Conservation (phyloP, 1,140 invertebrate genomes). For the Macrosteles quadrilineatus region DNA sequence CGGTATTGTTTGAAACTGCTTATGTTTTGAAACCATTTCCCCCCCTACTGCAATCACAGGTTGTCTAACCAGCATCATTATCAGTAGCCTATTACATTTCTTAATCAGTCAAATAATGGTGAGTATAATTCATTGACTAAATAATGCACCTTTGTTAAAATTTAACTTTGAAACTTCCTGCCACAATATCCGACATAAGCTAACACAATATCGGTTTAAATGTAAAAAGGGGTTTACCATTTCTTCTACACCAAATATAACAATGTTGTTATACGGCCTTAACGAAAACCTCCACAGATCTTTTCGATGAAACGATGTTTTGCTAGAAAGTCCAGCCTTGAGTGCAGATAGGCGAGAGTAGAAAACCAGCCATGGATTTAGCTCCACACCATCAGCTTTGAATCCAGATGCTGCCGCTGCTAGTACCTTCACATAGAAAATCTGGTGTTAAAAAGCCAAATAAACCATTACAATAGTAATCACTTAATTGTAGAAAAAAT, state of each 20-base stretch:
- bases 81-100: too few species aligned
- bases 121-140: too few species aligned
- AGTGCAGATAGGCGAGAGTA: constrained; percentile 73
- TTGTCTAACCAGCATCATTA: too few species aligned
- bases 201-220: too few species aligned
- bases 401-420: constrained; percentile 76
- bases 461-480: background rate
- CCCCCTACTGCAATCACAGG: too few species aligned
- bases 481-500: background rate
- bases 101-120: too few species aligned
- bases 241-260: constrained; percentile 91
- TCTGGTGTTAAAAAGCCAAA: background rate
- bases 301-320: constrained; percentile 66
- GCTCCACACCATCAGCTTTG: constrained; percentile 76
- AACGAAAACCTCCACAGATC: constrained; percentile 85
- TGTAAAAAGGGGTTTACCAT: too few species aligned
- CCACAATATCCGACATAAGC: too few species aligned
- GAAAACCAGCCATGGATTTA: constrained; percentile 84
- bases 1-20: too few species aligned
- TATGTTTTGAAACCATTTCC: too few species aligned
- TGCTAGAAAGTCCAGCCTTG: constrained; percentile 55
- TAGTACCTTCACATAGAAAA: constrained; percentile 55
- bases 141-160: too few species aligned
- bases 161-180: too few species aligned
- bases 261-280: constrained; percentile 75